These are phyloP conservation scores for Macaria liturata DNA, from an alignment of 2,888 invertebrate species.

Conservation along the genomic window DNA sequence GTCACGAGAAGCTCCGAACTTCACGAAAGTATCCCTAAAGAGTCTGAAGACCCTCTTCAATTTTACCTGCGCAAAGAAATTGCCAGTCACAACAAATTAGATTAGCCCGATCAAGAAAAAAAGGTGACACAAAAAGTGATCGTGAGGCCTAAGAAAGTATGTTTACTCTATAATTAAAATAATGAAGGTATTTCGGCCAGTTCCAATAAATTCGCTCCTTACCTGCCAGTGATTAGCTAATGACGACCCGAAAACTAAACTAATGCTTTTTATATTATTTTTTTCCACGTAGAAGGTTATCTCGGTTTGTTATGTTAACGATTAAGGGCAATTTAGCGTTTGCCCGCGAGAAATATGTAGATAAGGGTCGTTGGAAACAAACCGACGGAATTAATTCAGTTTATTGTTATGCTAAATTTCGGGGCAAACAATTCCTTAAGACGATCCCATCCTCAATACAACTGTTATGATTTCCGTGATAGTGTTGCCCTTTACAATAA, in stretches of 20 bases:
- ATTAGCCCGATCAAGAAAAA: conserved; percentile 23
- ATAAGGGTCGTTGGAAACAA: conserved; percentile 45
- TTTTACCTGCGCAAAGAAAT: conserved; percentile 19
- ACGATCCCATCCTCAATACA: conserved; percentile 34
- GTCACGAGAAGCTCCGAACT: conserved; percentile 6
- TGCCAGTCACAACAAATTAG: conserved; percentile 27
- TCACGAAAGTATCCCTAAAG: not conserved
- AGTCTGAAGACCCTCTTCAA: not conserved
- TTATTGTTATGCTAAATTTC: conserved; percentile 64
- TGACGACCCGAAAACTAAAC: conserved; percentile 45
- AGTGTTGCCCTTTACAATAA: conserved; percentile 31
- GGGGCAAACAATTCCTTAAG: conserved; percentile 41
- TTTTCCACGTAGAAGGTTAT: conserved; percentile 37
- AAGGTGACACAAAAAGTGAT: conserved; percentile 27
- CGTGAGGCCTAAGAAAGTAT: conserved; percentile 49
- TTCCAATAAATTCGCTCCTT: conserved; percentile 62
- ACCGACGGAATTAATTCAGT: conserved; percentile 55
- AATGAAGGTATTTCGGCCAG: conserved; percentile 68
- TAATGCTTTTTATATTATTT: conserved; percentile 8
- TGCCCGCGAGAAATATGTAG: conserved; percentile 55
- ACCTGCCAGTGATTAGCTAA: conserved; percentile 74
- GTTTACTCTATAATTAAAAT: conserved; percentile 77
- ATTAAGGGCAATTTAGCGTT: conserved; percentile 64
- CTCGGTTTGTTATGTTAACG: conserved; percentile 59
- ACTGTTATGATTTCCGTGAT: conserved; percentile 37